These are phyloP conservation scores for Genyomyrus donnyi DNA, from an alignment of 2,113 vertebrate genomes.

Conservation along the genomic window DNA sequence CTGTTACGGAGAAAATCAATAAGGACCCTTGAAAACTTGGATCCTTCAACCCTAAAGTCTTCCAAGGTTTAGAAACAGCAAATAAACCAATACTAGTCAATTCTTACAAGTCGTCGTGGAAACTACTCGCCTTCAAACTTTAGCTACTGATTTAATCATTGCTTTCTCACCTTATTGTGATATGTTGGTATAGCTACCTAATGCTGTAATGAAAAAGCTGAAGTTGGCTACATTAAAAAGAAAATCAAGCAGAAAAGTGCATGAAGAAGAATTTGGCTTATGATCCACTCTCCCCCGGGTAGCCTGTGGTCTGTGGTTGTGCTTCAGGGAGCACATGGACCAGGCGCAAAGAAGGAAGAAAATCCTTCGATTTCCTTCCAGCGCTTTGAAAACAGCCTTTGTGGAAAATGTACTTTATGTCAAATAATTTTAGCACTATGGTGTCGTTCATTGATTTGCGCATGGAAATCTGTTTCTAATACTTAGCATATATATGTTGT, in stretches of 20 bases:
- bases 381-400: background rate
- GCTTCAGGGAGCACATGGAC: background rate
- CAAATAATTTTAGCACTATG: background rate
- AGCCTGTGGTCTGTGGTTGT: background rate
- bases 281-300: background rate
- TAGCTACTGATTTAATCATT: slow-evolving; percentile 1
- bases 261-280: background rate
- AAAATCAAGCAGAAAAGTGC: background rate
- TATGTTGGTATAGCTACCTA: background rate
- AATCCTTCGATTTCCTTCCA: background rate
- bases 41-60: slow-evolving; percentile 41
- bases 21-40: slow-evolving; percentile 48
- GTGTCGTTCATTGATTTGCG: background rate
- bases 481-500: background rate
- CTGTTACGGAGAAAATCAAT: slow-evolving; percentile 68
- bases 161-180: background rate
- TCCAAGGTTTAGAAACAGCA: slow-evolving; percentile 27
- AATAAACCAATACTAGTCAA: background rate
- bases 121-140: background rate
- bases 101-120: background rate
- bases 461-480: background rate
- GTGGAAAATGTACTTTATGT: background rate
- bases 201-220: background rate
- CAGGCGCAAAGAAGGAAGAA: background rate
- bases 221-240: background rate